phyloP scores from a whole-genome alignment of 2,113 vertebrate genomes.

The Heliornis fulica region DNA sequence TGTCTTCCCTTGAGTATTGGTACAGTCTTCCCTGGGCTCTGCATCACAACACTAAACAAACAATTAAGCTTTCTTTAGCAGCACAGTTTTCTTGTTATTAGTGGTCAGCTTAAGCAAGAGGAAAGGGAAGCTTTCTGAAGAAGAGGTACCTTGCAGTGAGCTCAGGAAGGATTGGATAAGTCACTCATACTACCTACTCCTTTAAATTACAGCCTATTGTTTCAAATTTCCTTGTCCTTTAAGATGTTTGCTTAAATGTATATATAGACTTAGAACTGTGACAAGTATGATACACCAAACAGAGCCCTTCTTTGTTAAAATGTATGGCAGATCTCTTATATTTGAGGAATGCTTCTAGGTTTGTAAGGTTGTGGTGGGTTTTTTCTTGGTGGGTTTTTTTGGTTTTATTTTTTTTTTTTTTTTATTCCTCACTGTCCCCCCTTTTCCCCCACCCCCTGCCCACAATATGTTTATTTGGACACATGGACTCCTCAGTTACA shows the following conservation, averaged over 20 bases:
- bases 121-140: rapidly evolving
- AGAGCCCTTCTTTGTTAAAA: not conserved
- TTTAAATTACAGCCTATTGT: not conserved
- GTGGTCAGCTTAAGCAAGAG: not conserved
- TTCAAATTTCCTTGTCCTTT: not conserved
- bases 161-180: not conserved
- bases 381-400: too few species aligned
- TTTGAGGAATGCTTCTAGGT: not conserved
- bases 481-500: not conserved
- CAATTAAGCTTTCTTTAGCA: not conserved
- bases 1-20: not conserved
- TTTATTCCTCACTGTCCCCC: too few species aligned
- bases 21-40: not conserved
- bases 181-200: not conserved
- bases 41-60: not conserved
- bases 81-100: not conserved
- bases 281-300: not conserved
- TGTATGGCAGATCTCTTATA: not conserved
- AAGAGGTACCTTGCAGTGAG: not conserved
- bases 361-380: rapidly evolving
- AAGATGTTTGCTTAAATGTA: not conserved
- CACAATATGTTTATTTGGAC: not conserved
- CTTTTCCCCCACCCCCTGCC: too few species aligned
- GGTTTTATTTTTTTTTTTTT: too few species aligned
- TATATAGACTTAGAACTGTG: not conserved